A percentile compares a stretch with the other conserved stretches of the same genome.
Evolutionary conservation across 2,888 invertebrate genomes (phyloP).

Genomic region (Zaprionus obscuricornis): DNA sequence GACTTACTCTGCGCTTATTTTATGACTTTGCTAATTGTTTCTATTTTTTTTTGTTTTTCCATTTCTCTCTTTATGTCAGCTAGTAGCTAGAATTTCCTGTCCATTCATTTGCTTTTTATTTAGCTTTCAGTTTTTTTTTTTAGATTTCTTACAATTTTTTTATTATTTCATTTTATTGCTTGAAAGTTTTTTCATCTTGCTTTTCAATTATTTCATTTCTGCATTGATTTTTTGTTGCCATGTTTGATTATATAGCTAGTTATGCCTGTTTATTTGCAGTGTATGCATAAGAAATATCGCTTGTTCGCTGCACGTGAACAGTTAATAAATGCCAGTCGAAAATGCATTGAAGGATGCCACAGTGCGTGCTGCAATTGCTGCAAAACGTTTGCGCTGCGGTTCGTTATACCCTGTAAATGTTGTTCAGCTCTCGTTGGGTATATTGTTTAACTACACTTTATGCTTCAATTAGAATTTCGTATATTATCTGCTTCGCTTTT

Average conservation of each 20-base stretch:
- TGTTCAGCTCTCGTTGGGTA: too few relatives aligned
- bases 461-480: too few relatives aligned
- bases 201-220: background rate
- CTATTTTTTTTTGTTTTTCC: background rate
- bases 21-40: background rate
- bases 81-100: too few relatives aligned
- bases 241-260: background rate
- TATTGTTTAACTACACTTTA: too few relatives aligned
- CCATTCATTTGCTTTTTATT: background rate
- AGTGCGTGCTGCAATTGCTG: slow-evolving; percentile 68
- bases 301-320: slow-evolving; percentile 67
- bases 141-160: background rate
- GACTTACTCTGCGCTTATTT: too few relatives aligned
- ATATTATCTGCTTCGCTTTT: too few relatives aligned
- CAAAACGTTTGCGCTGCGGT: slow-evolving; percentile 14
- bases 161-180: background rate
- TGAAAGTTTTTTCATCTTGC: background rate
- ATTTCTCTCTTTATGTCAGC: background rate
- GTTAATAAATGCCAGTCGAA: slow-evolving; percentile 70
- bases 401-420: too few relatives aligned
- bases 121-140: background rate
- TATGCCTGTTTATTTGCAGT: slow-evolving; percentile 13
- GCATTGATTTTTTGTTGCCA: too few relatives aligned
- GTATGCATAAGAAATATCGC: slow-evolving; percentile 37
- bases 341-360: slow-evolving; percentile 59